Conservation (phyloP, 2,888 invertebrate genomes). For the Ophion ventricosus region DNA sequence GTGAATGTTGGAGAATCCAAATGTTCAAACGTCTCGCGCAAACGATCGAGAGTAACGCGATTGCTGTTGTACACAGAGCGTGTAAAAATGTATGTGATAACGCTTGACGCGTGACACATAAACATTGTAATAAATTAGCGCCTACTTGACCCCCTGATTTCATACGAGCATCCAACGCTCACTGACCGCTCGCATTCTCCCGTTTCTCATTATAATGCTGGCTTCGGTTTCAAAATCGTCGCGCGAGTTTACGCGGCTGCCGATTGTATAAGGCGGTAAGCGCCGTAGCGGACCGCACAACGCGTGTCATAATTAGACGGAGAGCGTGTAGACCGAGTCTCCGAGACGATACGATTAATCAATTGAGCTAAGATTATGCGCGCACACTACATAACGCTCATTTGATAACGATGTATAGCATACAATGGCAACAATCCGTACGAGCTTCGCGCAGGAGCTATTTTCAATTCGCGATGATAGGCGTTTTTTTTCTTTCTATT, state of each 20-base stretch:
- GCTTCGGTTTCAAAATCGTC: conserved; percentile 25
- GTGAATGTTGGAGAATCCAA: neutral
- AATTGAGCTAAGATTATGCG: conserved; percentile 53
- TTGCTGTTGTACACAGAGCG: conserved; percentile 18
- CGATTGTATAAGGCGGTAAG: neutral
- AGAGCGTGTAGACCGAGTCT: conserved; percentile 73
- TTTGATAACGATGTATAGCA: conserved; percentile 4
- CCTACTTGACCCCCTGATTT: conserved; percentile 81
- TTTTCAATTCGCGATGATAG: neutral
- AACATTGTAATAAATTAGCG: conserved; percentile 84
- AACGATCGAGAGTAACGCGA: conserved; percentile 1
- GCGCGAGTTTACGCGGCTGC: neutral
- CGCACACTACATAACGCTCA: conserved; percentile 13
- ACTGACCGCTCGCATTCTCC: conserved; percentile 65
- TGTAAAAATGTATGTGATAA: conserved; percentile 72
- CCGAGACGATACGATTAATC: conserved; percentile 74
- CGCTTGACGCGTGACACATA: conserved; percentile 79
- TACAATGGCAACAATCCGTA: neutral
- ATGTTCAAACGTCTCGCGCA: neutral
- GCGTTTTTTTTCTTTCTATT: neutral
- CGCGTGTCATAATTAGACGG: conserved; percentile 75
- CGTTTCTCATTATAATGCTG: neutral
- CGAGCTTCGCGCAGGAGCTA: neutral
- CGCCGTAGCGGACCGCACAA: conserved; percentile 70
- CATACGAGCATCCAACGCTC: conserved; percentile 59